These are phyloP conservation scores for Palythoa heliodiscus DNA, from an alignment of 92 coral and sea anemone genomes.

Conservation along the genomic window DNA sequence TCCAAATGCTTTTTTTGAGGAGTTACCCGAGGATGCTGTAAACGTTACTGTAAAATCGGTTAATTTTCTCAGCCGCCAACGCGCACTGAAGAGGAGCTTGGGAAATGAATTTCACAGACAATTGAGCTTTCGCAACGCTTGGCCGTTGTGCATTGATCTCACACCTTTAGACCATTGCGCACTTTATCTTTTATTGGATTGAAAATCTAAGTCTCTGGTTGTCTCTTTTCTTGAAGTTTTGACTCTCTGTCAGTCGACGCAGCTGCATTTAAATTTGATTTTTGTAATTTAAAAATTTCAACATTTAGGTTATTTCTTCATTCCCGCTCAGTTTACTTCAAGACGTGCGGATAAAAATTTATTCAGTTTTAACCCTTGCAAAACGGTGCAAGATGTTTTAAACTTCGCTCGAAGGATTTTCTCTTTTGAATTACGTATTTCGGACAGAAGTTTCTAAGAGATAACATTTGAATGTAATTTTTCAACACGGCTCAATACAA, in stretches of 20 bases:
- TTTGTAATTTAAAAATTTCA: background rate
- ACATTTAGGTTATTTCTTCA: background rate
- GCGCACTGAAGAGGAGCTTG: constrained; percentile 5
- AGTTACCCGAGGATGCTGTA: background rate
- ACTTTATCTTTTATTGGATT: background rate
- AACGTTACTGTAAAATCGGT: background rate
- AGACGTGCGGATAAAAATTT: background rate
- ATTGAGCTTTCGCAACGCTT: constrained; percentile 42
- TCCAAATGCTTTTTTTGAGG: background rate
- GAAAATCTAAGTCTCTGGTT: background rate
- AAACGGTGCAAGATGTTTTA: background rate
- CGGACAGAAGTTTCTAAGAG: background rate
- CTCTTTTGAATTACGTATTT: background rate
- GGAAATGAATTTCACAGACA: constrained; percentile 33
- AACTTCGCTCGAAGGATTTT: constrained; percentile 3
- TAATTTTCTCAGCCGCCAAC: background rate
- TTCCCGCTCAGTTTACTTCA: constrained; percentile 1
- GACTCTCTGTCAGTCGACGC: background rate
- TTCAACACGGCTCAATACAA: background rate
- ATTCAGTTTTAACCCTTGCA: background rate
- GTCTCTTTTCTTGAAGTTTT: background rate
- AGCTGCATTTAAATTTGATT: constrained; percentile 7
- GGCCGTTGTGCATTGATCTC: background rate
- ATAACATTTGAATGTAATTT: constrained; percentile 6
- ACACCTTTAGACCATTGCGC: background rate